Base-by-base conservation (phyloP, 2,888 invertebrate genomes). In the Synanthedon formicaeformis region DNA sequence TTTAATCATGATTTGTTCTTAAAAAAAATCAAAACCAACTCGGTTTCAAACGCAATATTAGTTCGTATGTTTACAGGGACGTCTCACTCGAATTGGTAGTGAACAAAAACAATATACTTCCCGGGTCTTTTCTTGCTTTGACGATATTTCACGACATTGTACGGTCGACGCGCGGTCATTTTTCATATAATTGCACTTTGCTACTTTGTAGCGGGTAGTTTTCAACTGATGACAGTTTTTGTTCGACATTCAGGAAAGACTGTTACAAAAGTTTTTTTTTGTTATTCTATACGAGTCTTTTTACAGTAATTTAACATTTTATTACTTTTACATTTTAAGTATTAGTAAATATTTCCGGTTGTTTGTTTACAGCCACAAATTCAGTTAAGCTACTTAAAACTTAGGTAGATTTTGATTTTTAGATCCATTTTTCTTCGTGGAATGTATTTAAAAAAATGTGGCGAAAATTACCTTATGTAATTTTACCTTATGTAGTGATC, bases 111-210 rank as follows among this genome's bases (percentile, higher is more conserved):
- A 56, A 57, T 55, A 55, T 52, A 54, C 51, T 52, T 52, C 45
- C 34, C 34, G 10, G 34, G 34, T 34, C 34, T 34, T 34, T 34
- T 34, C 34, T 34, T 34, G 34, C 34, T 45, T n/a, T 50, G 52
- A 55, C 60, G 50, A 65, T 65, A 66, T 65, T 65, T 69, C 66
- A 69, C 52, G 12, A 53, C 62, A 63, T 65, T 66, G 64, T 64
- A 57, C 60, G 50, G 18, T 50, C 51, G 53, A 52, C 50, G 45
- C 45, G 45, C 45, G 58, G 56, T 52, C 58, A 65, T 70, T 68
- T 66, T 67, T 69, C 68, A 68, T 64, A 65, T 65, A 60, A 69
- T 64, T 65, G 61, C 64, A 57, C 57, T 55, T 56, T 53, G 60
- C 52, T 54, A 55, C 49, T 52, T 53, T 50, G 53, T 53, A 45